Evolutionary conservation across 2,888 invertebrate species (phyloP).

Genomic region (Calliopum simillimum): DNA sequence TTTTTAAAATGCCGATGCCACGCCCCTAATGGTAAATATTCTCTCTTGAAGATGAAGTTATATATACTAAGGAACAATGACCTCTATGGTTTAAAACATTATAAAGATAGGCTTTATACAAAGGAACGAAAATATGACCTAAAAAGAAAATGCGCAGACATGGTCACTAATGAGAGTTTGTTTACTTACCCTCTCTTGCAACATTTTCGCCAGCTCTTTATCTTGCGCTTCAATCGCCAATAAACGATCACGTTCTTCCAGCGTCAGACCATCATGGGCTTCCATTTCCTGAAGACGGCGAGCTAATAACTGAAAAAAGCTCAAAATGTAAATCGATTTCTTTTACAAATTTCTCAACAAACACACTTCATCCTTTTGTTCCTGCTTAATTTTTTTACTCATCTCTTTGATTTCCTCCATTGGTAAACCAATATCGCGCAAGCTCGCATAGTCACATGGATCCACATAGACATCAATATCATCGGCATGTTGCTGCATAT

Average conservation of each 20-base stretch:
- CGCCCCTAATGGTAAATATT: no score
- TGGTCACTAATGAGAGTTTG: no score
- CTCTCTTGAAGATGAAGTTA: no score
- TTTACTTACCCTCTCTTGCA: conserved; percentile 73
- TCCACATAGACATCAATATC: conserved; percentile 65
- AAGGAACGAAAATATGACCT: no score
- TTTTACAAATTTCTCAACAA: neutral
- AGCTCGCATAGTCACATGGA: conserved; percentile 62
- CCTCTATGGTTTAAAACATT: no score
- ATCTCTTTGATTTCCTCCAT: conserved; percentile 71
- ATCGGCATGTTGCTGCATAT: conserved; percentile 57
- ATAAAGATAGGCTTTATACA: no score
- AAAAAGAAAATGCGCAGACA: no score
- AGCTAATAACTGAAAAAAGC: conserved; percentile 74
- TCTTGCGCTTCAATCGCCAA: conserved; percentile 85
- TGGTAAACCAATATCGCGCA: conserved; percentile 68
- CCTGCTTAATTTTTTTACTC: conserved; percentile 73
- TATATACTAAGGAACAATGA: no score
- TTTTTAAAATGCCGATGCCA: no score
- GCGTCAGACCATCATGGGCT: conserved; percentile 71
- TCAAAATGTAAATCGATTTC: neutral
- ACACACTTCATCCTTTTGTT: conserved; percentile 78
- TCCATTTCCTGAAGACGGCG: conserved; percentile 82
- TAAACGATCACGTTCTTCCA: conserved; percentile 71
- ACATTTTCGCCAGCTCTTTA: conserved; percentile 79